Evolutionary conservation across 2,113 vertebrate genomes (phyloP).

Genomic region (Anser brachyrhynchus): DNA sequence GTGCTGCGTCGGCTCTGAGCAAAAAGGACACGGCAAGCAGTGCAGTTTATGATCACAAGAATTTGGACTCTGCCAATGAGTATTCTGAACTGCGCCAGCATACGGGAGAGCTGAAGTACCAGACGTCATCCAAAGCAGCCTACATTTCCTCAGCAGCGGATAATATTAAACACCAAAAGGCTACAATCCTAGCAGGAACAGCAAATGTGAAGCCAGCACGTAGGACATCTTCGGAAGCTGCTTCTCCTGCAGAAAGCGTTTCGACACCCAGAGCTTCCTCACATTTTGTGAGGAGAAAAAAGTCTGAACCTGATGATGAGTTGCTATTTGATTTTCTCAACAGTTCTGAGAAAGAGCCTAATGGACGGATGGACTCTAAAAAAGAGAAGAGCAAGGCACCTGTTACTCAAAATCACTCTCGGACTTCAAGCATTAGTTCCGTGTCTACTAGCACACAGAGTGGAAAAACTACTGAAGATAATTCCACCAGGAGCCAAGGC

Average conservation of each 20-base stretch:
- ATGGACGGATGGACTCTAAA: slow-evolving; percentile 82
- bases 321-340: slow-evolving; percentile 97
- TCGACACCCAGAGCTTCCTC: slow-evolving; percentile 78
- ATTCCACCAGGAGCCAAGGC: slow-evolving; percentile 76
- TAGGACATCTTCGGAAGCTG: slow-evolving; percentile 49
- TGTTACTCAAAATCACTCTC: slow-evolving; percentile 78
- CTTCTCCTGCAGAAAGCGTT: slow-evolving; percentile 43
- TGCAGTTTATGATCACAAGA: slow-evolving; percentile 52
- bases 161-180: slow-evolving; percentile 88
- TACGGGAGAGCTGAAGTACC: slow-evolving; percentile 61
- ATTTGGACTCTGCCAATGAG: slow-evolving; percentile 46
- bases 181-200: slow-evolving; percentile 83
- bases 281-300: slow-evolving; percentile 91
- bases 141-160: slow-evolving; percentile 90
- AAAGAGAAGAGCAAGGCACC: slow-evolving; percentile 79
- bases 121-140: slow-evolving; percentile 68
- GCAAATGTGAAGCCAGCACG: slow-evolving; percentile 76
- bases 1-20: slow-evolving; percentile 90
- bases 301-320: slow-evolving; percentile 93
- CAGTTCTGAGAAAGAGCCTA: slow-evolving; percentile 88
- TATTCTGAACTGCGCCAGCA: slow-evolving; percentile 65
- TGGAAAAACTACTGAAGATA: slow-evolving; percentile 81
- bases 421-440: slow-evolving; percentile 83
- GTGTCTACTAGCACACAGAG: slow-evolving; percentile 76
- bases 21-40: slow-evolving; percentile 69